Evolutionary conservation across 2,797 vertebrate genomes (phyloP).

Genomic region (Poeciliopsis gracilis): DNA sequence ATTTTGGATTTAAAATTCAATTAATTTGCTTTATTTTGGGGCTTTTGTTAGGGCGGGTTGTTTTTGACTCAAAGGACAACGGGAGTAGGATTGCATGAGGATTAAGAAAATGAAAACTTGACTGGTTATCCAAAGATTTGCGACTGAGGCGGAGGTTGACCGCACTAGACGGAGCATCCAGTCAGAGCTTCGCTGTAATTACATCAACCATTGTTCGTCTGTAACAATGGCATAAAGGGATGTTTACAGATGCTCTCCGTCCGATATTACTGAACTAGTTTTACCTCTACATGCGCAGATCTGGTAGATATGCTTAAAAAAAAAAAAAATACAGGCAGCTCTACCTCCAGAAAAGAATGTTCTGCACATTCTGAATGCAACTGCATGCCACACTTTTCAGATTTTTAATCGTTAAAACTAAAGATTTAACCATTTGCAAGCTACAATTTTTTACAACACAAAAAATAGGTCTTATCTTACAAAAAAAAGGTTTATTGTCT

Average conservation of each 20-base stretch:
- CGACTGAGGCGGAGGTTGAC: neutral
- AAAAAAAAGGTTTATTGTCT: slow-evolving; percentile 85
- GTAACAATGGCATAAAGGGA: neutral
- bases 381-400: neutral
- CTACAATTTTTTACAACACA: neutral
- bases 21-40: no score
- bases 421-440: neutral
- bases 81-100: no score
- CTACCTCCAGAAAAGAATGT: neutral
- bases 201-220: neutral
- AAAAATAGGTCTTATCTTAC: slow-evolving; percentile 66
- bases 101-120: neutral
- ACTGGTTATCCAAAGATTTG: neutral
- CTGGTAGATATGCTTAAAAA: neutral
- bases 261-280: neutral
- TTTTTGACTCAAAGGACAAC: no score
- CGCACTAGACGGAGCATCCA: neutral
- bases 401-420: neutral
- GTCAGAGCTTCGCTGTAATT: neutral
- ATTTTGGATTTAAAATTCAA: no score
- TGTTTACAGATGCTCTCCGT: neutral
- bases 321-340: neutral
- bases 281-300: neutral
- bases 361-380: neutral
- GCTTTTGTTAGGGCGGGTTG: no score